Conservation (phyloP, 1,140 invertebrate species). For the Drosophila biarmipes region DNA sequence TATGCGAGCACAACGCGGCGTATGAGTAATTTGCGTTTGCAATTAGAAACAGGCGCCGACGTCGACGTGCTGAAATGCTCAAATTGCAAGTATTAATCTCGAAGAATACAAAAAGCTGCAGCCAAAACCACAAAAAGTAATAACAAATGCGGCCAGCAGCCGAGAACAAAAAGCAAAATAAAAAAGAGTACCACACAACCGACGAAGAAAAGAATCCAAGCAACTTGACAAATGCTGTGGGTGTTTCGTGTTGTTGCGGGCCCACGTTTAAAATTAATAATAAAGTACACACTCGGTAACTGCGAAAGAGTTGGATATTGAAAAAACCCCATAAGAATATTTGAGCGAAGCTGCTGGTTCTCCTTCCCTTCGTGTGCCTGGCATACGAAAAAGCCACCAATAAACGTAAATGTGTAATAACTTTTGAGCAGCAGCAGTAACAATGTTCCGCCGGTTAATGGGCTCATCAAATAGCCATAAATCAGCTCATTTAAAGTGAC, state of each 20-base stretch:
- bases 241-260: slow-evolving; percentile 64
- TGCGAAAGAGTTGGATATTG: slow-evolving; percentile 62
- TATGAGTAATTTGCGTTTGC: slow-evolving; percentile 79
- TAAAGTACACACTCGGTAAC: slow-evolving; percentile 65
- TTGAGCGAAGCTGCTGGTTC: slow-evolving; percentile 36
- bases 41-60: slow-evolving; percentile 75
- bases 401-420: slow-evolving; percentile 64
- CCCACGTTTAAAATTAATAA: slow-evolving; percentile 78
- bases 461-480: slow-evolving; percentile 77
- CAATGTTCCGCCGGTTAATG: slow-evolving; percentile 50
- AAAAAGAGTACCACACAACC: slow-evolving; percentile 22
- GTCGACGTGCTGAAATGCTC: slow-evolving; percentile 72
- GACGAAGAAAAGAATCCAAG: slow-evolving; percentile 57
- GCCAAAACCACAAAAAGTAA: slow-evolving; percentile 64
- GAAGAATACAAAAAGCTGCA: slow-evolving; percentile 22
- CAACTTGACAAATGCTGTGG: slow-evolving; percentile 75
- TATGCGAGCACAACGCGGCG: slow-evolving; percentile 76
- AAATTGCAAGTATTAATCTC: slow-evolving; percentile 78
- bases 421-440: slow-evolving; percentile 38
- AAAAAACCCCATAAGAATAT: slow-evolving; percentile 62
- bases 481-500: slow-evolving; percentile 73
- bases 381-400: slow-evolving; percentile 32
- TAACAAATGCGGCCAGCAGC: slow-evolving; percentile 73
- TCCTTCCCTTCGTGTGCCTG: slow-evolving; percentile 24
- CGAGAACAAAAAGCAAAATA: slow-evolving; percentile 26